Base-by-base conservation (phyloP, 2,888 invertebrate genomes). In the Eupithecia subumbrata region DNA sequence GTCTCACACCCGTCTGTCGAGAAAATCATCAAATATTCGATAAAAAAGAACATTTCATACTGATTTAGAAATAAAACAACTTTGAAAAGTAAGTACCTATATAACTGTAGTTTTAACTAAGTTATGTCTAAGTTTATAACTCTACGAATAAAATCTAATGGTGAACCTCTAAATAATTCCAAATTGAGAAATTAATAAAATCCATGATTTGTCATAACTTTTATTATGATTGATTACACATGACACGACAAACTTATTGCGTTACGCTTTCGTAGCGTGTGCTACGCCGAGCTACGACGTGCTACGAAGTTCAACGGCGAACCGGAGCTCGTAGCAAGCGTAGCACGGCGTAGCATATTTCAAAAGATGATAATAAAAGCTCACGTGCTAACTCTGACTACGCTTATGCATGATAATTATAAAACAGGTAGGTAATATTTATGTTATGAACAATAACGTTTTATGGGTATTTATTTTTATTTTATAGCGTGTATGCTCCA, bases 201-300 rank as follows among this genome's bases (percentile, higher is more conserved):
- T 12, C 56, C 18, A 30, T 37, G n/a, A 40, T 40, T 18, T 66
- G 11, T 67, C 37, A 52, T 66, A 64, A 70, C 43, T 67, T 72
- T 73, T 76, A 76, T 67, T 48, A 48, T 22, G 37, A 68, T 71
- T 22, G 37, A 68, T 71, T 76, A 25, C 43, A 73, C 71, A 73
- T 68, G 70, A 67, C 45, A 76, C 71, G 71, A 34, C 52, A 69
- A 34, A 22, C 18, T 30, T 70, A 22, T n/a, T 52, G 73, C 60
- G 76, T 71, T 78, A 76, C 37, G 48, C 48, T 64, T 76, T 76
- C 80, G 80, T 82, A 82, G 86, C 82, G 79, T 80, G 82, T 77
- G 75, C 76, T 79, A 79, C 76, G 56, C 68, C 72, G 37, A 73
- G 60, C 60, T 56, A 67, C 73, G 67, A 67, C 37, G 56, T 74